A percentile compares a stretch with the other conserved stretches of the same genome.
phyloP scores from a whole-genome alignment of 2,797 vertebrate species.

The Esox masquinongy region DNA sequence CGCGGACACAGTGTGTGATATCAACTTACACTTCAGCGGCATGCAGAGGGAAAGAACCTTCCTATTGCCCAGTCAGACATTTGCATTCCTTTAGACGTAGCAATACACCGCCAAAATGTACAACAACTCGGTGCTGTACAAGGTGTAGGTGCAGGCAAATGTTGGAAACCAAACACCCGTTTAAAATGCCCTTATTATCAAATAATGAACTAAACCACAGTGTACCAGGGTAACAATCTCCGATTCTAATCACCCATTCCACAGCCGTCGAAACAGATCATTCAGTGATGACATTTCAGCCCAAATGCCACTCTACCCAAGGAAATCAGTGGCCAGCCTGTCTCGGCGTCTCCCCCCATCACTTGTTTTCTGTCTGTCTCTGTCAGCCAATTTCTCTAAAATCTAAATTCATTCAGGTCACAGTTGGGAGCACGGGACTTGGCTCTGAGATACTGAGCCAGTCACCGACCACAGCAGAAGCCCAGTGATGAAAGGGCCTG shows the following conservation, averaged over 20 bases:
- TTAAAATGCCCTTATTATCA: background rate
- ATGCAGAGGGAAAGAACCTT: background rate
- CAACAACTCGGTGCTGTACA: background rate
- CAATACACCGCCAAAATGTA: background rate
- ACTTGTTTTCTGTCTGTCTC: background rate
- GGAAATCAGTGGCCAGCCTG: background rate
- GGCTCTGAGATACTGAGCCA: no score
- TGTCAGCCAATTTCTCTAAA: no score
- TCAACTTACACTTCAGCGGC: background rate
- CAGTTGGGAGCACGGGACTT: no score
- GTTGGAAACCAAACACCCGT: background rate
- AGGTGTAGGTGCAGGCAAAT: background rate
- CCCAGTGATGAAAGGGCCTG: no score
- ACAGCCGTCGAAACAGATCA: slow-evolving; percentile 14
- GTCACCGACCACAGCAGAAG: no score
- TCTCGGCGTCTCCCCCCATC: background rate
- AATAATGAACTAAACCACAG: background rate
- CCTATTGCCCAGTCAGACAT: background rate
- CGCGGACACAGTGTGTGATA: background rate
- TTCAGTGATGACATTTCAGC: slow-evolving; percentile 50
- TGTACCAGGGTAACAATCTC: background rate
- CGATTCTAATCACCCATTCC: slow-evolving; percentile 2
- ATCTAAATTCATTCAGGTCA: no score
- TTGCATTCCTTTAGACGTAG: background rate
- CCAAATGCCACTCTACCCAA: slow-evolving; percentile 49